Evolutionary conservation across 2,888 invertebrate species (phyloP), one percentile per base, ranked within the genome.

Genomic region (Glaucopsyche alexis): DNA sequence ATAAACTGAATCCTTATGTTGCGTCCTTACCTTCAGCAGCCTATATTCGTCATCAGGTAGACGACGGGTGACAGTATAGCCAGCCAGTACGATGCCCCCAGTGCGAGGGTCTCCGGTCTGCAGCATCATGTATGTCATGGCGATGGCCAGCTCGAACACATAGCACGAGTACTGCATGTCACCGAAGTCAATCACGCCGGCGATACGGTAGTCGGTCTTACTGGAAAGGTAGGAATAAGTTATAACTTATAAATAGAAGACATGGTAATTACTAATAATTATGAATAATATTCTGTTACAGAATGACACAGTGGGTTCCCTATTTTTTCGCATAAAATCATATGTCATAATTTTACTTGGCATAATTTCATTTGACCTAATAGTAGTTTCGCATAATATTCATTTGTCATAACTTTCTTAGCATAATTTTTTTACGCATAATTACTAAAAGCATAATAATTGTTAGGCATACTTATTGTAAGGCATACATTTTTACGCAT

Each of bases 121-220:
- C 49, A 97, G 85, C 84, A 98, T 96, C 94, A 96, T 95, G 86
- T 98, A 98, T 19, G 96, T 94, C 88, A 97, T 94, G 1, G 95
- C 91, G 75, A 98, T 95, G 1, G 97, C 97, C 75, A 98, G 84
- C 85, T 99, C 98, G 85, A 97, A 98, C 60, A 98, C 89, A 76
- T 95, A 94, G 81, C 95, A 96, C 0, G 96, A 95, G 74, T 93
- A 90, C 76, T 50, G 69, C 52, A 52, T 94, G 85, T 98, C 98
- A 0, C 97, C 98, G 83, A 98, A 98, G 90, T 99, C 98, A 14
- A 99, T 94, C 71, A 98, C 90, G 0, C 96, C 97, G 2, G 91
- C 87, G 9, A 98, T 91, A 71, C 91, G 89, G 87, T 94, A 94
- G 45, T 94, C 93, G 0, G 88, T 64, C 45, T 74, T 67, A n/a